These are phyloP conservation scores for Octodon degus DNA, from an alignment of 2,113 vertebrate genomes.

Conservation along the genomic window DNA sequence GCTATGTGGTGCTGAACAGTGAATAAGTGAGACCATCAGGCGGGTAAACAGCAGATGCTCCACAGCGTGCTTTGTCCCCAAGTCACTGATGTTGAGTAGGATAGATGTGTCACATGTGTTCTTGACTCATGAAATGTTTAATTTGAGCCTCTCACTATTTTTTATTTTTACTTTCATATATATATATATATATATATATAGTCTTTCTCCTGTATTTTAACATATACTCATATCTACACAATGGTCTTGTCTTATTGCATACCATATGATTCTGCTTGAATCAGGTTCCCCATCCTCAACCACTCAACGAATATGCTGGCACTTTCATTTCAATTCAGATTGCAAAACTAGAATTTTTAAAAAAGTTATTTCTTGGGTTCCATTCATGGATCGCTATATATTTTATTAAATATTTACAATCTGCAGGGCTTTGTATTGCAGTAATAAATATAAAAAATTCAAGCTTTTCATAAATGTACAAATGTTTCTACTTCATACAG, in stretches of 20 bases:
- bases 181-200: background rate
- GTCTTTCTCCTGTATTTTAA: background rate
- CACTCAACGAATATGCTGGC: background rate
- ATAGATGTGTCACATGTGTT: background rate
- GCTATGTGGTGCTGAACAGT: background rate
- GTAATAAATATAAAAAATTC: background rate
- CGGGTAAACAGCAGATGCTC: too few relatives aligned
- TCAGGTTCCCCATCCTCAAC: background rate
- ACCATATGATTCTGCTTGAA: background rate
- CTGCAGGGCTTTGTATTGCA: background rate
- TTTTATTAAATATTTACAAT: background rate
- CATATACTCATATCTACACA: background rate
- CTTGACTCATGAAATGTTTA: background rate
- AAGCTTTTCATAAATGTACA: background rate
- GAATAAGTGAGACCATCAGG: background rate
- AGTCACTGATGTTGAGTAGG: background rate
- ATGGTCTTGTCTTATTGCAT: background rate
- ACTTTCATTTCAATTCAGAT: background rate
- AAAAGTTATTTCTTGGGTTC: background rate
- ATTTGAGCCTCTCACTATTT: background rate
- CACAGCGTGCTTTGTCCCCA: fast-evolving
- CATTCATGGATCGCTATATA: background rate
- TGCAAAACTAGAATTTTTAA: background rate
- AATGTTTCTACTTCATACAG: background rate
- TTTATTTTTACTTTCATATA: background rate